Evolutionary conservation across 1,140 invertebrate genomes (phyloP).

Genomic region (Periplaneta americana): DNA sequence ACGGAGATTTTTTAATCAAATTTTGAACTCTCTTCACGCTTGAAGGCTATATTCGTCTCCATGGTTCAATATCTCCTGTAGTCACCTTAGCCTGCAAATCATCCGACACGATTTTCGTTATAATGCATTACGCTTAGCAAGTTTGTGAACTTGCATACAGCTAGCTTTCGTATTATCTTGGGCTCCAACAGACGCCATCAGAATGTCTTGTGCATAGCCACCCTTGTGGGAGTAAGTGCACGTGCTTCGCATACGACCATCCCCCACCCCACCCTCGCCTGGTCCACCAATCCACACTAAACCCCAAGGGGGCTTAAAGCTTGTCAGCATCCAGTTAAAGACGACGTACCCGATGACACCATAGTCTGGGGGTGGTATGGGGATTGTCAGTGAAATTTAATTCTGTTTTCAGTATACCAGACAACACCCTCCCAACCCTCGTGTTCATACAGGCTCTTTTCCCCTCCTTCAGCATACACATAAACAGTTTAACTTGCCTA

Average conservation of each 20-base stretch:
- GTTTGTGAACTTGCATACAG: background rate
- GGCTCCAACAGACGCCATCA: background rate
- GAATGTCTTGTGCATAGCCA: background rate
- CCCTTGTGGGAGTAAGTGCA: background rate
- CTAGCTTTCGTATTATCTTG: background rate
- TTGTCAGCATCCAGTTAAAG: background rate
- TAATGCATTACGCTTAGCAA: background rate
- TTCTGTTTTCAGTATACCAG: background rate
- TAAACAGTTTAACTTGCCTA: background rate
- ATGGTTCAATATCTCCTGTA: too few species aligned
- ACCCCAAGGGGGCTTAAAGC: background rate
- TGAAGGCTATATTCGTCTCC: too few species aligned
- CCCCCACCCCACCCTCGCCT: background rate
- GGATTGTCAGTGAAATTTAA: too few species aligned
- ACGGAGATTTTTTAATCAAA: too few species aligned
- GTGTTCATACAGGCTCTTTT: too few species aligned
- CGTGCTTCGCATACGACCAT: background rate
- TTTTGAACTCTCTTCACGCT: too few species aligned
- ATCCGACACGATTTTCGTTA: background rate
- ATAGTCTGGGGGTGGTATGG: background rate
- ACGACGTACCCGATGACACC: background rate
- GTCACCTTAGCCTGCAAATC: background rate
- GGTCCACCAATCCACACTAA: background rate
- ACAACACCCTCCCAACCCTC: background rate
- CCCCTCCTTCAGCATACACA: background rate